phyloP scores from a whole-genome alignment of 1,140 invertebrate genomes.

The Aphis gossypii region DNA sequence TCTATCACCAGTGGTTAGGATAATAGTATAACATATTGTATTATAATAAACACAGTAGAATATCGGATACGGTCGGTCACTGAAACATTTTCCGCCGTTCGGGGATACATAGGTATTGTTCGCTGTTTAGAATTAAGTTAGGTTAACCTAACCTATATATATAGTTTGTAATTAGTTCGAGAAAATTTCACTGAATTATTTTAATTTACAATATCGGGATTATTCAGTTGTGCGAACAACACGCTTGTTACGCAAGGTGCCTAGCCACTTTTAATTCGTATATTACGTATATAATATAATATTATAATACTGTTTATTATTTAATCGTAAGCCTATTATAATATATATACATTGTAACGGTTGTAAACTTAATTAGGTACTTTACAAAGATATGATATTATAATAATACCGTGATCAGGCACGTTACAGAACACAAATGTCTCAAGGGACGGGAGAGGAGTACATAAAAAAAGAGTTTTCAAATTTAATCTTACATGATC shows the following conservation, averaged over 20 bases:
- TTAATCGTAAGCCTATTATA: too few relatives aligned
- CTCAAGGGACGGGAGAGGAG: background rate
- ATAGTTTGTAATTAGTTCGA: background rate
- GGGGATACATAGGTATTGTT: too few relatives aligned
- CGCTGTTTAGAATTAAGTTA: background rate
- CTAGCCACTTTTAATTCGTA: background rate
- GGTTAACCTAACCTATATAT: background rate
- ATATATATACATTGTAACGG: background rate
- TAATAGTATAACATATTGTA: background rate
- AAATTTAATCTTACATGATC: background rate
- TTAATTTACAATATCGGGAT: background rate
- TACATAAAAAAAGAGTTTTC: background rate
- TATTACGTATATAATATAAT: background rate
- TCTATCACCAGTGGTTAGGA: conserved; percentile 17
- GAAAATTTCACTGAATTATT: background rate
- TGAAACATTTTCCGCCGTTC: background rate
- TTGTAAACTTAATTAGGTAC: background rate
- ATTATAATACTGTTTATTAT: background rate
- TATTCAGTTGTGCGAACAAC: background rate
- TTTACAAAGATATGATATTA: background rate
- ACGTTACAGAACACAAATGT: background rate
- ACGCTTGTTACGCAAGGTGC: background rate
- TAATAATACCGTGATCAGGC: background rate
- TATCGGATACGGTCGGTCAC: background rate
- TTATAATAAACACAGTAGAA: background rate